These are phyloP conservation scores for Miltochrista miniata DNA, from an alignment of 2,888 invertebrate species.

Conservation along the genomic window DNA sequence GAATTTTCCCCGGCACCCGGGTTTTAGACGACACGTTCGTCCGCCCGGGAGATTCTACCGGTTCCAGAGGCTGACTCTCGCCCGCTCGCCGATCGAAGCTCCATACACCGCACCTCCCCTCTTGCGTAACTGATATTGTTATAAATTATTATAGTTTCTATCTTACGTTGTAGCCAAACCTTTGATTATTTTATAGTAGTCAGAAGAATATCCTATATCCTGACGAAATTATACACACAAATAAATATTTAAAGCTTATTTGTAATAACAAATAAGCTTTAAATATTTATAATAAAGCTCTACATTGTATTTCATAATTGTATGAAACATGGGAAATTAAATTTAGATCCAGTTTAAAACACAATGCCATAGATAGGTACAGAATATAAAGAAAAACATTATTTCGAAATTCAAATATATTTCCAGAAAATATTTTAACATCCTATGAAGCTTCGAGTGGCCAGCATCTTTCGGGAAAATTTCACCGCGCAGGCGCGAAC, in stretches of 20 bases:
- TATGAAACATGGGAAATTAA: not conserved
- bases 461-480: slow-evolving; percentile 68
- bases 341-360: too few relatives aligned
- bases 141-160: slow-evolving; percentile 46
- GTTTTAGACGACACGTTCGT: slow-evolving; percentile 46
- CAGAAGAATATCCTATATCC: too few relatives aligned
- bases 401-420: slow-evolving; percentile 13
- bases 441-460: slow-evolving; percentile 71
- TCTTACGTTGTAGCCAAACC: slow-evolving; percentile 3
- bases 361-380: too few relatives aligned
- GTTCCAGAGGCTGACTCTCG: slow-evolving; percentile 73
- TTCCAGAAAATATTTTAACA: slow-evolving; percentile 35
- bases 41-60: slow-evolving; percentile 67
- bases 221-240: too few relatives aligned
- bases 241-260: too few relatives aligned
- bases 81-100: slow-evolving; percentile 72
- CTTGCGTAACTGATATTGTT: slow-evolving; percentile 79
- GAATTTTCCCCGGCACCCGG: slow-evolving; percentile 40
- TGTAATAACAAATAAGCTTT: too few relatives aligned
- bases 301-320: not conserved
- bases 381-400: not conserved
- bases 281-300: not conserved
- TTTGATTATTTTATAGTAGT: not conserved
- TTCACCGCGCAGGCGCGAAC: slow-evolving; percentile 70
- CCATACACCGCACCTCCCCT: slow-evolving; percentile 68